Conservation (phyloP, 1,140 invertebrate genomes). For the Phymastichus coffea region DNA sequence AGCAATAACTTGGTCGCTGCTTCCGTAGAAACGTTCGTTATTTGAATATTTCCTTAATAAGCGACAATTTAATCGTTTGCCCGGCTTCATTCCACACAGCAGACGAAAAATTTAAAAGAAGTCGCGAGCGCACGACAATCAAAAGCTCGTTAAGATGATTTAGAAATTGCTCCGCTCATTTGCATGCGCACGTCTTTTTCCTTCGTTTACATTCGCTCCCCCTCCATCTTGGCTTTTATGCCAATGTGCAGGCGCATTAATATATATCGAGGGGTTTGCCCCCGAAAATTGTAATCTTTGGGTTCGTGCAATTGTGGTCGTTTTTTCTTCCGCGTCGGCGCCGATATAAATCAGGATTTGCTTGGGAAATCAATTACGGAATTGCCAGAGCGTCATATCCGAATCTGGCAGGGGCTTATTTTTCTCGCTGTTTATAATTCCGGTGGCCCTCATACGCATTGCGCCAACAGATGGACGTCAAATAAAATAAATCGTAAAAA, state of each 20-base stretch:
- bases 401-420: no score
- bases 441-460: not conserved
- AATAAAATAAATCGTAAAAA: slow-evolving; percentile 26
- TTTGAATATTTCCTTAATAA: slow-evolving; percentile 7
- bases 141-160: slow-evolving; percentile 52
- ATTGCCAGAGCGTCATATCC: not conserved
- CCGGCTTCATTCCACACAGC: not conserved
- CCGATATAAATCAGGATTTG: slow-evolving; percentile 26
- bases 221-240: not conserved
- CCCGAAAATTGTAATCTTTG: not conserved
- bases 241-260: not conserved
- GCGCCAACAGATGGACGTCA: slow-evolving; percentile 22
- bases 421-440: slow-evolving; percentile 23
- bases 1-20: no score
- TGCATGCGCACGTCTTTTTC: slow-evolving; percentile 26
- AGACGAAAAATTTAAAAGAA: no score
- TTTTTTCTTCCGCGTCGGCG: slow-evolving; percentile 16
- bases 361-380: slow-evolving; percentile 23
- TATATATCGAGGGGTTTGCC: not conserved
- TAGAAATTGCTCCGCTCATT: slow-evolving; percentile 40
- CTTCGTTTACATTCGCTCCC: slow-evolving; percentile 8
- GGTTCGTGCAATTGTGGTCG: not conserved
- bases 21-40: no score
- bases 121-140: no score
- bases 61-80: slow-evolving; percentile 10